These are phyloP conservation scores for Coelopa pilipes DNA, from an alignment of 2,888 invertebrate genomes.

Conservation along the genomic window DNA sequence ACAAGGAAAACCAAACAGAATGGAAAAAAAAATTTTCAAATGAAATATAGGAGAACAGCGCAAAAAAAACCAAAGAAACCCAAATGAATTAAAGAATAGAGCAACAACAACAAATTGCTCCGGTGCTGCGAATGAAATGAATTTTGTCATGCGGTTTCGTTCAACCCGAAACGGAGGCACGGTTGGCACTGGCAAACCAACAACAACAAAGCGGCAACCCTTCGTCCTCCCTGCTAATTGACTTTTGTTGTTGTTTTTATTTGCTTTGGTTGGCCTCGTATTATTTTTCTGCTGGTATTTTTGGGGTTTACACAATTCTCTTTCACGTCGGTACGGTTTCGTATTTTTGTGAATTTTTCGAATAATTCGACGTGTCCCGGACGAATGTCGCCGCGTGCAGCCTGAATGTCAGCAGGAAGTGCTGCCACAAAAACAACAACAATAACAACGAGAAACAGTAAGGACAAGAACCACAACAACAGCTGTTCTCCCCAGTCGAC, in stretches of 20 bases:
- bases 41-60: background rate
- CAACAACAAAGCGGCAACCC: conserved; percentile 2
- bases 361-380: background rate
- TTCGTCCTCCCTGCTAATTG: conserved; percentile 36
- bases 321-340: conserved; percentile 1
- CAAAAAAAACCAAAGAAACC: background rate
- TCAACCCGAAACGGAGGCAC: conserved; percentile 43
- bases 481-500: too few relatives aligned
- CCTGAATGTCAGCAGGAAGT: conserved; percentile 2
- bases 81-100: conserved; percentile 1
- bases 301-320: too few relatives aligned
- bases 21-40: background rate
- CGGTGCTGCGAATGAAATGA: background rate
- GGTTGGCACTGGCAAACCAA: conserved; percentile 30
- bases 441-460: background rate
- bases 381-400: background rate
- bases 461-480: too few relatives aligned
- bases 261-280: conserved; percentile 6
- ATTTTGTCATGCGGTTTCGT: conserved; percentile 20
- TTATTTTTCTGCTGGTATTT: too few relatives aligned
- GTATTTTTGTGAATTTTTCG: conserved; percentile 12
- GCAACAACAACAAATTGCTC: conserved; percentile 1
- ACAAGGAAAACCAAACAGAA: conserved; percentile 9
- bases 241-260: conserved; percentile 30
- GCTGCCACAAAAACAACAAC: conserved; percentile 16